Percentiles rank a stretch among this genome's conserved stretches.
phyloP scores from a whole-genome alignment of 1,140 invertebrate genomes.

The Zaprionus nigranus region DNA sequence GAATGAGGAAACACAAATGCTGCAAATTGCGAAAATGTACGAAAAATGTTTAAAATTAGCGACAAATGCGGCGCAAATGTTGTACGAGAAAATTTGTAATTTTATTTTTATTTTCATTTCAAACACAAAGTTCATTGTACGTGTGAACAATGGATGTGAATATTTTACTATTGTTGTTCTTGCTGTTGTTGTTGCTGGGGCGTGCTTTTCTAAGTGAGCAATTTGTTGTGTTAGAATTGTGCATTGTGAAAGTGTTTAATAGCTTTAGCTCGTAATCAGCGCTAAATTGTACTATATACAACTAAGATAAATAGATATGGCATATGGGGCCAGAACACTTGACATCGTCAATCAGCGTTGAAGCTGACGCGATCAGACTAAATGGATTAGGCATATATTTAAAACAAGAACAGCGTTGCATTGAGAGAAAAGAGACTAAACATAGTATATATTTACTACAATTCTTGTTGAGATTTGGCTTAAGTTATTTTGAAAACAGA shows the following conservation, averaged over 20 bases:
- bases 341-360: conserved; percentile 74
- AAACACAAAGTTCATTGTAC: conserved; percentile 74
- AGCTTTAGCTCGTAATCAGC: conserved; percentile 16
- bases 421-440: background rate
- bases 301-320: conserved; percentile 6
- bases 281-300: background rate
- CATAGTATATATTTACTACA: background rate
- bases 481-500: too few relatives aligned
- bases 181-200: conserved; percentile 40
- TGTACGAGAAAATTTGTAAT: conserved; percentile 17
- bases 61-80: conserved; percentile 56
- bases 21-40: conserved; percentile 49
- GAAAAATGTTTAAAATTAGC: conserved; percentile 71
- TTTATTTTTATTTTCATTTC: conserved; percentile 25
- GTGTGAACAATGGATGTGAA: conserved; percentile 41
- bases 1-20: conserved; percentile 74
- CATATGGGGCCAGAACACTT: conserved; percentile 57
- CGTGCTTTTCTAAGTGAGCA: conserved; percentile 66
- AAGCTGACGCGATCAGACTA: conserved; percentile 32
- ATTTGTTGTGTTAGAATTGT: conserved; percentile 61
- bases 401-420: background rate
- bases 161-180: conserved; percentile 16
- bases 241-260: conserved; percentile 76
- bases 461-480: background rate
- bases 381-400: conserved; percentile 13